phyloP scores from a whole-genome alignment of 2,797 vertebrate genomes.

The Sebastes goodei region DNA sequence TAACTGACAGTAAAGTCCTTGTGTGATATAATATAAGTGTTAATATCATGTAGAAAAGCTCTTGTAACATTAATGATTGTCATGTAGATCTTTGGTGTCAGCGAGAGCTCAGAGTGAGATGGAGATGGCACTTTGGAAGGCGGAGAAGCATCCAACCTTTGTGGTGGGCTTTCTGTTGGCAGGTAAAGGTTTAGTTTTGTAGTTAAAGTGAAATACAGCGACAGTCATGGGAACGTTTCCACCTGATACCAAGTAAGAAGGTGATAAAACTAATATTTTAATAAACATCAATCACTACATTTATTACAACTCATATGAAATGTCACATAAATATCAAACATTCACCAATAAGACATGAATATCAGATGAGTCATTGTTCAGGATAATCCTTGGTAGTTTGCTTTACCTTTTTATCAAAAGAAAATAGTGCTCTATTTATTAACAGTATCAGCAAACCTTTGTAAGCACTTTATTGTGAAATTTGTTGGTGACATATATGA shows the following conservation, averaged over 20 bases:
- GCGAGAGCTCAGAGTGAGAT: slow-evolving; percentile 67
- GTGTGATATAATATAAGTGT: not conserved
- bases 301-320: not conserved
- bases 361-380: too few species aligned
- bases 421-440: not conserved
- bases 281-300: not conserved
- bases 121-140: slow-evolving; percentile 78
- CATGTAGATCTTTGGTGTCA: slow-evolving; percentile 80
- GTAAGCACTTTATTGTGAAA: not conserved
- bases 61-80: not conserved
- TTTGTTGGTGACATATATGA: not conserved
- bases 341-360: too few species aligned
- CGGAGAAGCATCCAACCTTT: slow-evolving; percentile 82
- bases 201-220: not conserved
- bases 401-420: not conserved
- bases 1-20: not conserved
- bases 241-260: not conserved
- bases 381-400: not conserved
- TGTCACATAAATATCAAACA: not conserved
- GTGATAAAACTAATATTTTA: not conserved
- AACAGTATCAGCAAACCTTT: not conserved
- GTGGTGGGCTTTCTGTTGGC: slow-evolving; percentile 78
- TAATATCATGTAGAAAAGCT: not conserved
- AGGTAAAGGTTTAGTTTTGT: slow-evolving; percentile 77
- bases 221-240: not conserved